These are phyloP conservation scores for Euura lappo DNA, from an alignment of 1,140 invertebrate species.

Conservation along the genomic window DNA sequence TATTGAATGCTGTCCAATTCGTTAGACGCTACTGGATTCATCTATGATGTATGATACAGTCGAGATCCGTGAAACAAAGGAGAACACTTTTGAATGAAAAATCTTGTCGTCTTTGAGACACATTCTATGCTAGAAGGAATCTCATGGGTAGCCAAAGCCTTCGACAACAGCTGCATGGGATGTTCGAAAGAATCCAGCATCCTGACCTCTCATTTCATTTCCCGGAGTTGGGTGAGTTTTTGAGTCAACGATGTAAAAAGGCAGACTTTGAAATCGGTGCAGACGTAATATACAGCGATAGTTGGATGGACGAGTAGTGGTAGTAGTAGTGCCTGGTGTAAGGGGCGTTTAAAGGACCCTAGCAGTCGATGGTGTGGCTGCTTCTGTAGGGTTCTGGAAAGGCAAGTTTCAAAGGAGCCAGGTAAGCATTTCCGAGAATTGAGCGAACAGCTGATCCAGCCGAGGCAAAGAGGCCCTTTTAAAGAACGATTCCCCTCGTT, in stretches of 20 bases:
- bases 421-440: constrained; percentile 2
- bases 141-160: no score
- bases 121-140: no score
- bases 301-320: background rate
- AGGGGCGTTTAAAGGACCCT: background rate
- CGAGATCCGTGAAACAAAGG: no score
- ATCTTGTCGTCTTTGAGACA: no score
- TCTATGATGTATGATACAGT: no score
- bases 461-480: background rate
- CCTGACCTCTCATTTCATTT: background rate
- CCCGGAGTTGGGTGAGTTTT: background rate
- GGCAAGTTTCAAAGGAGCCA: background rate
- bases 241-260: background rate
- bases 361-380: background rate
- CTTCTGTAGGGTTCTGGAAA: background rate
- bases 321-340: background rate
- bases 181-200: no score
- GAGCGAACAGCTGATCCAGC: background rate
- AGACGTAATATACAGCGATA: background rate
- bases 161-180: no score
- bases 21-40: no score
- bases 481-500: no score
- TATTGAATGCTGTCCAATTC: no score
- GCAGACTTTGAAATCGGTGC: background rate
- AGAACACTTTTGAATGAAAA: no score